Conservation (phyloP, 1,140 invertebrate genomes). For the Drosophila nannoptera region DNA sequence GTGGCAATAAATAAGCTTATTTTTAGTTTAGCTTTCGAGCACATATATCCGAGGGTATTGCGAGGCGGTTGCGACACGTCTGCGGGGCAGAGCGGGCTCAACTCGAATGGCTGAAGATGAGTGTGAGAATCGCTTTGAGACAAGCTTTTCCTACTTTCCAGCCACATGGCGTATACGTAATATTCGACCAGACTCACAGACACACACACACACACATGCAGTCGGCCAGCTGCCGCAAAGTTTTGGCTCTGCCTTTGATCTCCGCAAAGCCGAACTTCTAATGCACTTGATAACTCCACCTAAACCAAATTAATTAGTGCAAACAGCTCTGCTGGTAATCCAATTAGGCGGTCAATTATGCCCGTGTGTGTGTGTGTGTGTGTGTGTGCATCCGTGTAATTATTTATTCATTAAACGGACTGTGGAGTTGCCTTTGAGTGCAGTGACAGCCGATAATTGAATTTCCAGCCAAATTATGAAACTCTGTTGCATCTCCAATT, state of each 20-base stretch:
- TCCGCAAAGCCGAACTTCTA: constrained; percentile 4
- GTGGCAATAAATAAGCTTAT: constrained; percentile 62
- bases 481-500: not conserved
- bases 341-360: constrained; percentile 3
- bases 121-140: too few species aligned
- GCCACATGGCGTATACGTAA: too few species aligned
- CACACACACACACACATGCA: not conserved
- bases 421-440: constrained; percentile 19
- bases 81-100: not conserved
- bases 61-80: not conserved
- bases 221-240: not conserved
- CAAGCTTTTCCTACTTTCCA: not conserved
- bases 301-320: constrained; percentile 50
- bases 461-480: constrained; percentile 8
- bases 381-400: constrained; percentile 5
- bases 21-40: constrained; percentile 53
- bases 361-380: not conserved
- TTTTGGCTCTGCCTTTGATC: constrained; percentile 9
- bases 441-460: constrained; percentile 29
- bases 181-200: not conserved
- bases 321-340: constrained; percentile 43
- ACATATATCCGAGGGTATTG: not conserved
- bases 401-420: constrained; percentile 42
- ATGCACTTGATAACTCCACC: constrained; percentile 20
- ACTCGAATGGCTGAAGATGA: too few species aligned